Conservation (phyloP, 2,797 vertebrate genomes). For the Gymnoscopelus microlampas region DNA sequence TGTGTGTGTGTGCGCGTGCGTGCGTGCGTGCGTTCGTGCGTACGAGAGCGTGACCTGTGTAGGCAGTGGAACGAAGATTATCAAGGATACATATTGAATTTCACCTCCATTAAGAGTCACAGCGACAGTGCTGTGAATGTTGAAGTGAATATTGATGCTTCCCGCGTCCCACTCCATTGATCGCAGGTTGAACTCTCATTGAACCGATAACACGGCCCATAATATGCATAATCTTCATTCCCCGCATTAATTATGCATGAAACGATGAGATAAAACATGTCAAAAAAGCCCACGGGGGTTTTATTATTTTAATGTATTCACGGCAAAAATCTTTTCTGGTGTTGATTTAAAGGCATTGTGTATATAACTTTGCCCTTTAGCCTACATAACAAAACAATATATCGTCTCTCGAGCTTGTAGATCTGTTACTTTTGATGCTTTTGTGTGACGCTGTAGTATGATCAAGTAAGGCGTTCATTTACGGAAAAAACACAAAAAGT, state of each 20-base stretch:
- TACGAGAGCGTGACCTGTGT: slow-evolving; percentile 60
- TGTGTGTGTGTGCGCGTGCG: not conserved
- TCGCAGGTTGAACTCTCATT: slow-evolving; percentile 61
- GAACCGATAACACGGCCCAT: slow-evolving; percentile 51
- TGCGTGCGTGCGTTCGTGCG: not conserved
- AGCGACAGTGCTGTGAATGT: slow-evolving; percentile 15
- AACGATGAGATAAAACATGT: slow-evolving; percentile 58
- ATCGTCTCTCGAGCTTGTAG: too few relatives aligned
- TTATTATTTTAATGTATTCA: slow-evolving; percentile 5
- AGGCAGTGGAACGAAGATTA: slow-evolving; percentile 54
- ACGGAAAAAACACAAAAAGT: too few relatives aligned
- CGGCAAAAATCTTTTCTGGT: not conserved
- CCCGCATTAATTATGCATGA: slow-evolving; percentile 54
- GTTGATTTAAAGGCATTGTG: too few relatives aligned
- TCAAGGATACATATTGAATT: slow-evolving; percentile 63
- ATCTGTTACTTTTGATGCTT: too few relatives aligned
- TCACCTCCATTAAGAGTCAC: slow-evolving; percentile 38
- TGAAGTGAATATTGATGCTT: slow-evolving; percentile 40
- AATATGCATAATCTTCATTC: slow-evolving; percentile 57
- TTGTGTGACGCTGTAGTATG: too few relatives aligned
- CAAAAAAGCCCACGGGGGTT: slow-evolving; percentile 28
- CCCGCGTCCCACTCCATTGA: slow-evolving; percentile 37
- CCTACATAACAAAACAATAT: too few relatives aligned
- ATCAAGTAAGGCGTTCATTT: too few relatives aligned
- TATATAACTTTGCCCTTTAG: too few relatives aligned